A percentile compares a stretch with the other conserved stretches of the same genome.
phyloP scores from a whole-genome alignment of 2,888 invertebrate species.

The Drosophila prolongata region DNA sequence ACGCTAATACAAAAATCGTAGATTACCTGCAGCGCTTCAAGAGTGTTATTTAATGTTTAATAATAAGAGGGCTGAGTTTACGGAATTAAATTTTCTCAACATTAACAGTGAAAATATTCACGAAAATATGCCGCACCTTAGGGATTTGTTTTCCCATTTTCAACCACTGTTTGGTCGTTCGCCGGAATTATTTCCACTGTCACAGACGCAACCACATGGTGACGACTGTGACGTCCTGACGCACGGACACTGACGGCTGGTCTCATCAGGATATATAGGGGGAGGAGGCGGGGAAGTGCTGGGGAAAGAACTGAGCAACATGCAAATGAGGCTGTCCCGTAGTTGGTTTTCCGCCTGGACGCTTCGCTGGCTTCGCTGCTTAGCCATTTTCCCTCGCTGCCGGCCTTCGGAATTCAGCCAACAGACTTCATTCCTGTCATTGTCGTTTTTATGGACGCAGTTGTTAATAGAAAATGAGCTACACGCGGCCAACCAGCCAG shows the following conservation, averaged over 20 bases:
- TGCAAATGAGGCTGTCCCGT: slow-evolving; percentile 79
- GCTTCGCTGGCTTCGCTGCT: slow-evolving; percentile 70
- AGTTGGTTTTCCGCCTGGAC: slow-evolving; percentile 80
- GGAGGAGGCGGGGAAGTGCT: neutral
- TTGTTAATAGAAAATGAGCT: slow-evolving; percentile 81
- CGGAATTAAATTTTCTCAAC: slow-evolving; percentile 9
- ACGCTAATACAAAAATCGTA: neutral
- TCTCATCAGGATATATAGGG: slow-evolving; percentile 36
- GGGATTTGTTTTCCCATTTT: slow-evolving; percentile 24
- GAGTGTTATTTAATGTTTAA: neutral
- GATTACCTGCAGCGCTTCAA: neutral
- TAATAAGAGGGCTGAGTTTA: neutral
- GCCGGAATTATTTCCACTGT: slow-evolving; percentile 66
- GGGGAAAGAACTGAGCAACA: slow-evolving; percentile 47
- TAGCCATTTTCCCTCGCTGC: slow-evolving; percentile 19
- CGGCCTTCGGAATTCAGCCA: slow-evolving; percentile 20
- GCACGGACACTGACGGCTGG: slow-evolving; percentile 50
- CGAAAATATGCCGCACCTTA: slow-evolving; percentile 1
- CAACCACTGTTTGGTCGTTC: slow-evolving; percentile 57
- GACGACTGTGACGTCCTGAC: slow-evolving; percentile 57
- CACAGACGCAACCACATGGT: slow-evolving; percentile 76
- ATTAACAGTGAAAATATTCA: slow-evolving; percentile 15
- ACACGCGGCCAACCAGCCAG: slow-evolving; percentile 55
- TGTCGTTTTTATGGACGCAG: slow-evolving; percentile 76
- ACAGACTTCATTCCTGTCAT: slow-evolving; percentile 33